Percentiles rank a stretch among this genome's conserved stretches.
Evolutionary conservation across 2,797 vertebrate species (phyloP).

Genomic region (Channa striata): DNA sequence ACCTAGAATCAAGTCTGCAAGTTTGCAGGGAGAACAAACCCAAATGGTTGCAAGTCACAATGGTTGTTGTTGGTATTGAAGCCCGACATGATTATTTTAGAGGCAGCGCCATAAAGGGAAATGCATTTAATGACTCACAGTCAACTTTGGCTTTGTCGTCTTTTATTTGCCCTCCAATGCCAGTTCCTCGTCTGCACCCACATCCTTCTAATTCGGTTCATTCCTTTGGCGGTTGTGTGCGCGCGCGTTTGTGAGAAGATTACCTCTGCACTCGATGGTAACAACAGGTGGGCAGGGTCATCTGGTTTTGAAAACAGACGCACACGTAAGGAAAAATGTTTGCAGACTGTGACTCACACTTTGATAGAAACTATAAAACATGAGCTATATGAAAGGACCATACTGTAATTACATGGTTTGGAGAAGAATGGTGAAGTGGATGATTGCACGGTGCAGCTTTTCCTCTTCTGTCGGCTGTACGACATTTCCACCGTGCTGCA

Average conservation of each 20-base stretch:
- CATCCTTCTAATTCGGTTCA: constrained; percentile 63
- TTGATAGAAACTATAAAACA: constrained; percentile 15
- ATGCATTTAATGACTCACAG: constrained; percentile 33
- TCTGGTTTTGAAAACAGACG: constrained; percentile 31
- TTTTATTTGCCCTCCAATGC: constrained; percentile 65
- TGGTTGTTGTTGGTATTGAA: too few species aligned
- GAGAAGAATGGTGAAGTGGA: constrained; percentile 14
- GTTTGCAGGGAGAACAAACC: too few species aligned
- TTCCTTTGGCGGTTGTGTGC: constrained; percentile 45
- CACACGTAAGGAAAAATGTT: constrained; percentile 8
- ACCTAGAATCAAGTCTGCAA: too few species aligned
- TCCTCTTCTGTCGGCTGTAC: constrained; percentile 3
- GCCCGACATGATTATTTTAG: neutral
- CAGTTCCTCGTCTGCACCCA: constrained; percentile 32
- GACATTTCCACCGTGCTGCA: constrained; percentile 18
- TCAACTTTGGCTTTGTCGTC: constrained; percentile 34
- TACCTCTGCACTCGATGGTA: constrained; percentile 44
- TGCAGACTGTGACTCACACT: constrained; percentile 26
- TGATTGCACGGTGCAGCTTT: constrained; percentile 11
- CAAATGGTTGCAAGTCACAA: too few species aligned
- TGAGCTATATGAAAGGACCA: neutral
- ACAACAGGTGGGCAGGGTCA: constrained; percentile 72
- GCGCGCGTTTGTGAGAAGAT: constrained; percentile 24
- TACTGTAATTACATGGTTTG: constrained; percentile 15
- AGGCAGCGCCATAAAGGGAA: neutral